These are phyloP conservation scores for Drosophila seclusa DNA, from an alignment of 2,888 invertebrate genomes.

Conservation along the genomic window DNA sequence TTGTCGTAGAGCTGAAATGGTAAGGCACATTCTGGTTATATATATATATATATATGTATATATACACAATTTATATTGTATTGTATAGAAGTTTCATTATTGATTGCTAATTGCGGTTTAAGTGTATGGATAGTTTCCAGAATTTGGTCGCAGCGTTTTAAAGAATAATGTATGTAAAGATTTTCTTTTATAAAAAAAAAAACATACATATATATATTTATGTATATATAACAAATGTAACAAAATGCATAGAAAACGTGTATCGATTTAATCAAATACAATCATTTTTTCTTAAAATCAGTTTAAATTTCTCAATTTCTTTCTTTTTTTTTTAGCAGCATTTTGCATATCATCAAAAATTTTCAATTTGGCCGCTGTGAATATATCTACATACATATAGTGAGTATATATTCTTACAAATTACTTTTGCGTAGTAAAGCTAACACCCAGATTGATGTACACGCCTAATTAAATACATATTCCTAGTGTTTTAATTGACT, in stretches of 20 bases:
- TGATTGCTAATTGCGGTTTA: conserved; percentile 72
- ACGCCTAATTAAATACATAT: conserved; percentile 16
- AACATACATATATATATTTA: background rate
- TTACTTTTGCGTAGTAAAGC: conserved; percentile 40
- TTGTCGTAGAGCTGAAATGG: conserved; percentile 31
- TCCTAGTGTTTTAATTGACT: conserved; percentile 54
- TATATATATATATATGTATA: conserved; percentile 1
- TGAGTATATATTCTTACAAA: conserved; percentile 32
- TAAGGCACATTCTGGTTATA: conserved; percentile 66
- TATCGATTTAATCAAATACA: conserved; percentile 35
- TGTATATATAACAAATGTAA: conserved; percentile 12
- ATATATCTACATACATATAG: conserved; percentile 24
- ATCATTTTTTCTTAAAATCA: conserved; percentile 24
- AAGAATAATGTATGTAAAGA: conserved; percentile 7
- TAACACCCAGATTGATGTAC: conserved; percentile 18
- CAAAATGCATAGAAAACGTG: conserved; percentile 47
- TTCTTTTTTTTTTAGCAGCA: conserved; percentile 14
- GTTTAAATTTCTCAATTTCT: conserved; percentile 30
- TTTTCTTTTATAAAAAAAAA: background rate
- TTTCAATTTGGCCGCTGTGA: conserved; percentile 53
- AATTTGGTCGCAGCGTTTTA: conserved; percentile 58
- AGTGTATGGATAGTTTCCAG: conserved; percentile 25
- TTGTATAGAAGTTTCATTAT: conserved; percentile 36
- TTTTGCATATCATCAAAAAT: conserved; percentile 41
- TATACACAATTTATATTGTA: conserved; percentile 16